Percentiles rank a stretch among this genome's conserved stretches.
Conservation (phyloP, 2,888 invertebrate species). For the Coelinius sp. region DNA sequence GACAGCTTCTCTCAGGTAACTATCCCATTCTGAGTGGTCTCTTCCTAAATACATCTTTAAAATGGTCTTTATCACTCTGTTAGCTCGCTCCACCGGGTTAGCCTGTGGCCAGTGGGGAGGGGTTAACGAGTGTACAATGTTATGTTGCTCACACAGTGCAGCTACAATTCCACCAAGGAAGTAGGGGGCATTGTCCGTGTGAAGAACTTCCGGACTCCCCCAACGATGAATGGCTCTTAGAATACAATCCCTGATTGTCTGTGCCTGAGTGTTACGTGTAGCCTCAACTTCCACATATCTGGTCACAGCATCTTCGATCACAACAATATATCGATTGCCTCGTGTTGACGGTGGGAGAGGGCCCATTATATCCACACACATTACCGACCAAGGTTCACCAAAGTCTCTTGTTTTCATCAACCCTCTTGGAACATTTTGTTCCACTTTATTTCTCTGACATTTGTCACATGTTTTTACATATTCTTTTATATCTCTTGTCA, state of each 20-base stretch:
- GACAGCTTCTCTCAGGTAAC: background rate
- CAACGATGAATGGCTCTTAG: background rate
- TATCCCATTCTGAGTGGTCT: background rate
- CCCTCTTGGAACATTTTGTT: conserved; percentile 36
- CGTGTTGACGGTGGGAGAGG: background rate
- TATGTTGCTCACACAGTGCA: background rate
- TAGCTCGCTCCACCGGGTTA: background rate
- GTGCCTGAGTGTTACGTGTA: background rate
- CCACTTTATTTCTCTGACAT: conserved; percentile 45
- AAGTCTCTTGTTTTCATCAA: conserved; percentile 39
- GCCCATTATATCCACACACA: background rate
- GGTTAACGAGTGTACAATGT: background rate
- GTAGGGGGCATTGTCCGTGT: background rate
- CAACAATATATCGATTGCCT: background rate
- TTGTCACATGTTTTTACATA: conserved; percentile 47
- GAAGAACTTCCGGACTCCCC: background rate
- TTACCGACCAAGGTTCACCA: conserved; percentile 35
- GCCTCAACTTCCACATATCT: background rate
- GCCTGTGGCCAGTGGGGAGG: background rate
- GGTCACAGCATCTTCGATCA: background rate
- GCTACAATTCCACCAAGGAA: background rate
- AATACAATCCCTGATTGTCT: background rate
- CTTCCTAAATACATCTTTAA: background rate
- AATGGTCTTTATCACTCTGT: background rate
- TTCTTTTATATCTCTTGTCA: conserved; percentile 37